Percentiles rank a stretch among this genome's conserved stretches.
phyloP scores from a whole-genome alignment of 1,140 invertebrate genomes.

The Brachionus paranguensis region DNA sequence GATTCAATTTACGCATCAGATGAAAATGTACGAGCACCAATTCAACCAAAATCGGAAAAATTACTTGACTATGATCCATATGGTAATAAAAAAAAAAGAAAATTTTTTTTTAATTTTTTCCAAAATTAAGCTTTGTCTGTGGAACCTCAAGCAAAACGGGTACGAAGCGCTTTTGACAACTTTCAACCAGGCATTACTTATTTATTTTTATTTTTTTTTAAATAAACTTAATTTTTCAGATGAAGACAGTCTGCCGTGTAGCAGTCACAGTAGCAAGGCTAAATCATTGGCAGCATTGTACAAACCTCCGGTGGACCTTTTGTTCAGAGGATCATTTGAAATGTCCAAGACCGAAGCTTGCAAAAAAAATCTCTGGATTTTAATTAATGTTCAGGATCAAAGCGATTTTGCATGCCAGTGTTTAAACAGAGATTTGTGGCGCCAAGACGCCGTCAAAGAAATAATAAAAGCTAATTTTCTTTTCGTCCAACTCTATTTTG shows the following conservation, averaged over 20 bases:
- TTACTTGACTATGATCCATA: slow-evolving; percentile 33
- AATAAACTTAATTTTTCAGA: not conserved
- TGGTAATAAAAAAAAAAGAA: not conserved
- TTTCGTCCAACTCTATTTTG: slow-evolving; percentile 62
- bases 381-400: slow-evolving; percentile 31
- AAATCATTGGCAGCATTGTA: slow-evolving; percentile 21
- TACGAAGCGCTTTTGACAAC: slow-evolving; percentile 13
- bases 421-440: slow-evolving; percentile 38
- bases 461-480: slow-evolving; percentile 35
- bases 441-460: slow-evolving; percentile 34
- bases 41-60: slow-evolving; percentile 1
- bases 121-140: not conserved
- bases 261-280: slow-evolving; percentile 6
- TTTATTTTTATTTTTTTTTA: not conserved
- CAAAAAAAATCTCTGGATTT: slow-evolving; percentile 11
- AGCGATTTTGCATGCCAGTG: slow-evolving; percentile 34
- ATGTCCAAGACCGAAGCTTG: not conserved
- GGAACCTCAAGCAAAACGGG: slow-evolving; percentile 18
- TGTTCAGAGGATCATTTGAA: slow-evolving; percentile 31
- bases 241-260: not conserved
- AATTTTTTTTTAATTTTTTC: not conserved
- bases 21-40: slow-evolving; percentile 31
- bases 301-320: slow-evolving; percentile 1
- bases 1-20: slow-evolving; percentile 3
- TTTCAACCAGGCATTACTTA: not conserved